Conservation (phyloP, 2,797 vertebrate species). For the Cichlasoma orientale region DNA sequence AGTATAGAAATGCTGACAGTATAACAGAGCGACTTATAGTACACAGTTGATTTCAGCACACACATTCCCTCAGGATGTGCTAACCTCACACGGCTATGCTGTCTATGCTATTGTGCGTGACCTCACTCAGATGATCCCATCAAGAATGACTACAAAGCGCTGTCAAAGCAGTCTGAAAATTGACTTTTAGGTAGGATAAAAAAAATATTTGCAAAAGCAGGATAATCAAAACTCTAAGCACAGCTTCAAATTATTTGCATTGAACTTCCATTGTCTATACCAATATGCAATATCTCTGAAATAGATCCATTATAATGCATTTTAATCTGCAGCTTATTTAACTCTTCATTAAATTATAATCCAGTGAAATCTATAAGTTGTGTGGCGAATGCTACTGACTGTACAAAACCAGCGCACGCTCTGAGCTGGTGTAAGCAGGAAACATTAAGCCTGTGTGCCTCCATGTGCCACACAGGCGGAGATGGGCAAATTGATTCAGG, state of each 20-base stretch:
- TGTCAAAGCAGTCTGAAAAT: constrained; percentile 47
- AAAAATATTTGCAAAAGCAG: constrained; percentile 20
- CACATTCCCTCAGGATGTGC: constrained; percentile 48
- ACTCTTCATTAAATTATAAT: background rate
- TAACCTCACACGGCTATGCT: constrained; percentile 43
- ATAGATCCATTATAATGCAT: background rate
- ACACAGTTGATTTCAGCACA: constrained; percentile 39
- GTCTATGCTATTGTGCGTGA: constrained; percentile 40
- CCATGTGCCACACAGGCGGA: constrained; percentile 4
- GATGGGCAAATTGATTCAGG: constrained; percentile 42
- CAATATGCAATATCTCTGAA: background rate
- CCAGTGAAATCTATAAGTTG: constrained; percentile 6
- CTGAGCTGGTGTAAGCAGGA: constrained; percentile 25
- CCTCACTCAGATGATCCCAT: constrained; percentile 50
- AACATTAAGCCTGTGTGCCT: constrained; percentile 25
- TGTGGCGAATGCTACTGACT: background rate
- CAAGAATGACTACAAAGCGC: constrained; percentile 60
- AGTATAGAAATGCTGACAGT: constrained; percentile 63
- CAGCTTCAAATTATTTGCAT: background rate
- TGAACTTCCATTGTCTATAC: constrained; percentile 3
- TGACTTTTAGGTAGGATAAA: constrained; percentile 25
- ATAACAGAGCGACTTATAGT: constrained; percentile 45
- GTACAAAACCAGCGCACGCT: constrained; percentile 1
- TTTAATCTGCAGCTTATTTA: background rate
- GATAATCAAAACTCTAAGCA: constrained; percentile 5